phyloP scores from a whole-genome alignment of 2,888 invertebrate species.

The Empis stercorea region DNA sequence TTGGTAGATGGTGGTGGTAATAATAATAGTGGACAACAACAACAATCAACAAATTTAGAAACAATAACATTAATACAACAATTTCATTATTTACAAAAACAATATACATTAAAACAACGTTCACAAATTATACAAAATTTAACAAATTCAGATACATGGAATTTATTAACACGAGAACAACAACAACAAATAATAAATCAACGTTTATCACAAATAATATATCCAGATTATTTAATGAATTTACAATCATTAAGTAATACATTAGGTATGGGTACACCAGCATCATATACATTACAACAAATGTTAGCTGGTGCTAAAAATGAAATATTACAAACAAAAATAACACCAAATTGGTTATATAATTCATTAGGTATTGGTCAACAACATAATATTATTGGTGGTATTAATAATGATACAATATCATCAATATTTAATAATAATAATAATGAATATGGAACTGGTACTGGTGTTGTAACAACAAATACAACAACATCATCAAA shows the following conservation, averaged over 20 bases:
- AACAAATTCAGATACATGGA: slow-evolving; percentile 10
- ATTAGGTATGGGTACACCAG: slow-evolving; percentile 16
- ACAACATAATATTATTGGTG: neutral
- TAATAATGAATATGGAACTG: neutral
- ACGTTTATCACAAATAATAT: slow-evolving; percentile 11
- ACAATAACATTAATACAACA: neutral
- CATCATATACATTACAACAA: slow-evolving; percentile 6
- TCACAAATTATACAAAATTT: slow-evolving; percentile 5
- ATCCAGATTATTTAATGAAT: slow-evolving; percentile 29
- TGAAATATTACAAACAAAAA: slow-evolving; percentile 2
- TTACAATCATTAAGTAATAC: slow-evolving; percentile 26
- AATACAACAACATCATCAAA: neutral
- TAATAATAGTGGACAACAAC: too few relatives aligned
- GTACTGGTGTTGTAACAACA: neutral
- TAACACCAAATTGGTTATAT: neutral
- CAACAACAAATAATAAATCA: slow-evolving; percentile 11
- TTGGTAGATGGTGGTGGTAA: too few relatives aligned
- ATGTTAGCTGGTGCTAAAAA: slow-evolving; percentile 4
- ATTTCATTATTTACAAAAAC: slow-evolving; percentile 8
- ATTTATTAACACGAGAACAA: slow-evolving; percentile 10
- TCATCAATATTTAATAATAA: slow-evolving; percentile 1
- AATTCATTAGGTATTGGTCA: neutral
- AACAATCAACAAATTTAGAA: too few relatives aligned
- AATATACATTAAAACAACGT: slow-evolving; percentile 7
- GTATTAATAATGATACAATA: neutral